These are phyloP conservation scores for Pitta sordida DNA, from an alignment of 2,113 vertebrate species.

Conservation along the genomic window DNA sequence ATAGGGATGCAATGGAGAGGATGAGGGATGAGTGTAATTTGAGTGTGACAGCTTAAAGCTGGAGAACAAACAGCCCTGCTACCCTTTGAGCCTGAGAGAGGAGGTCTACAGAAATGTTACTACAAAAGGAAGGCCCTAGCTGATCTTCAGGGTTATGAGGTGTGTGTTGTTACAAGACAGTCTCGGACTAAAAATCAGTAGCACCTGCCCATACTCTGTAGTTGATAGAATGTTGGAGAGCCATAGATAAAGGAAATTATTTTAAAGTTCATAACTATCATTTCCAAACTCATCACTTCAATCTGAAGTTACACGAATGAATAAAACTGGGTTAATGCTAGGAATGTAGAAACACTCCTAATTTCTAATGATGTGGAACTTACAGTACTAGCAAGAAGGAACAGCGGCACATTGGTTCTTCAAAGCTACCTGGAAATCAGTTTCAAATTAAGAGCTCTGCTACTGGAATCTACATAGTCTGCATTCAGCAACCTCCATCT, in stretches of 20 bases:
- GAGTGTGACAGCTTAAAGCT: not conserved
- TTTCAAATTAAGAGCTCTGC: not conserved
- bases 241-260: not conserved
- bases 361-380: not conserved
- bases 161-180: fast-evolving
- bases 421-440: not conserved
- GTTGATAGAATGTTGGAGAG: not conserved
- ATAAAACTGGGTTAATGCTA: not conserved
- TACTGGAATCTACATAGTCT: not conserved
- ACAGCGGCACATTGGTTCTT: not conserved
- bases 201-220: not conserved
- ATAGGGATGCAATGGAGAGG: not conserved
- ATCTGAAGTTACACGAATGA: not conserved
- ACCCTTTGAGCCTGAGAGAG: not conserved
- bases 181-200: not conserved
- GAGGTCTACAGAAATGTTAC: not conserved
- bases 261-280: not conserved
- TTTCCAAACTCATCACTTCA: not conserved
- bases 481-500: not conserved
- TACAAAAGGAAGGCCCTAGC: not conserved
- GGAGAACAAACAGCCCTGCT: not conserved
- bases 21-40: not conserved
- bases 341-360: not conserved
- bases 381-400: not conserved
- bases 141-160: not conserved